Base-by-base conservation (phyloP, 2,888 invertebrate genomes). In the Cheilosia pagana region DNA sequence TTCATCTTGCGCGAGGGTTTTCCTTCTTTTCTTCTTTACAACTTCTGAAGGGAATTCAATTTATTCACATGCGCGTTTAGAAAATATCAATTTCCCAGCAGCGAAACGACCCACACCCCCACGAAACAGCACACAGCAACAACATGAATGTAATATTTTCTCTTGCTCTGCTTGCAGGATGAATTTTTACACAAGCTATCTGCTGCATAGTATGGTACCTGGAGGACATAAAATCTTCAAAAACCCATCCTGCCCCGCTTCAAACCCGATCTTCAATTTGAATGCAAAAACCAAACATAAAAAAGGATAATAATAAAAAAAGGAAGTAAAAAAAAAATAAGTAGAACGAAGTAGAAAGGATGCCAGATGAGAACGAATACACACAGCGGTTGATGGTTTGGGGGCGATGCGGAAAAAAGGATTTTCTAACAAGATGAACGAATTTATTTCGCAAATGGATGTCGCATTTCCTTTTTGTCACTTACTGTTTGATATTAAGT, bases 241-340 rank as follows among this genome's bases (percentile, higher is more conserved):
- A 62, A 50, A 50, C 23, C 57, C 74, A 41, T 41, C 21, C 41
- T 21, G 25, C 1, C 16, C 16, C 16, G 41, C 57, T 74, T 60
- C 59, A 53, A 75, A 53, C 75, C 63, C 79, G 79, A 85, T 76
- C 85, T 85, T 85, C 85, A 85, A 79, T 85, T 85, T 85, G 70
- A 81, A 85, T 85, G 85, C 85, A 85, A 85, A 85, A 85, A 70
- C 71, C 79, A 67, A 85, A 76, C 79, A 85, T 85, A 85, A 85
- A 85, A 85, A 85, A 85, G 79, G 79, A 85, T 83, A 71, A 85
- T 71, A 79, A 85, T 76, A 85, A 85, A 85, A 79, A 57, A 60
- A 21, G 53, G 16, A 25, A 12, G 19, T 39, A 21, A 53, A 50
- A 23, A 52, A 25, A 81, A 70, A 85, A 79, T 85, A 79, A 71